These are phyloP conservation scores for Exocentrus adspersus DNA, from an alignment of 2,888 invertebrate species.

Conservation along the genomic window DNA sequence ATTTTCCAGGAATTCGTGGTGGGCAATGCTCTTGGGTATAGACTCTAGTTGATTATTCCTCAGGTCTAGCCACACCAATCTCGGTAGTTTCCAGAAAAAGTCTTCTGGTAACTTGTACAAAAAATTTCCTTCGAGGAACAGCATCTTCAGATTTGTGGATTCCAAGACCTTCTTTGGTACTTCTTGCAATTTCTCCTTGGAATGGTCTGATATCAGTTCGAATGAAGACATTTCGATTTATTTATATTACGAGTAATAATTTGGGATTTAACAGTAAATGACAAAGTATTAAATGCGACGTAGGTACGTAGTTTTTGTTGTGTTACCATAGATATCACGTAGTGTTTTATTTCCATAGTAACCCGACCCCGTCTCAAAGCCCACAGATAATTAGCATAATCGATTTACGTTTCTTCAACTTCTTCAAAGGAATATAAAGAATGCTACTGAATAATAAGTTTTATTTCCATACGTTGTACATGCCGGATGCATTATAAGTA, in stretches of 20 bases:
- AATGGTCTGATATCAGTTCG: conserved; percentile 59
- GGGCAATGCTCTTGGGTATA: conserved; percentile 68
- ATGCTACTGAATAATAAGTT: too few species aligned
- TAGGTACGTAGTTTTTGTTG: conserved; percentile 11
- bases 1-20: conserved; percentile 70
- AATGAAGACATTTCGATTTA: conserved; percentile 44
- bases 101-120: conserved; percentile 67
- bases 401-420: background rate
- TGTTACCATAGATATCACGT: conserved; percentile 20
- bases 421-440: background rate
- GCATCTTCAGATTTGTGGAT: conserved; percentile 62
- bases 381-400: conserved; percentile 6
- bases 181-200: conserved; percentile 54
- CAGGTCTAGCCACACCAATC: conserved; percentile 73
- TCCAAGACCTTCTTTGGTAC: conserved; percentile 56
- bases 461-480: too few species aligned
- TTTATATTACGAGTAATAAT: conserved; percentile 2
- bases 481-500: too few species aligned
- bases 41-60: conserved; percentile 69
- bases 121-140: conserved; percentile 69
- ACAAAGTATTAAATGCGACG: conserved; percentile 24
- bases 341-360: conserved; percentile 25
- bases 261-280: conserved; percentile 32
- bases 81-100: conserved; percentile 68
- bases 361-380: conserved; percentile 1